phyloP scores from a whole-genome alignment of 64 coral and sea anemone species.

The Acropora yongei region DNA sequence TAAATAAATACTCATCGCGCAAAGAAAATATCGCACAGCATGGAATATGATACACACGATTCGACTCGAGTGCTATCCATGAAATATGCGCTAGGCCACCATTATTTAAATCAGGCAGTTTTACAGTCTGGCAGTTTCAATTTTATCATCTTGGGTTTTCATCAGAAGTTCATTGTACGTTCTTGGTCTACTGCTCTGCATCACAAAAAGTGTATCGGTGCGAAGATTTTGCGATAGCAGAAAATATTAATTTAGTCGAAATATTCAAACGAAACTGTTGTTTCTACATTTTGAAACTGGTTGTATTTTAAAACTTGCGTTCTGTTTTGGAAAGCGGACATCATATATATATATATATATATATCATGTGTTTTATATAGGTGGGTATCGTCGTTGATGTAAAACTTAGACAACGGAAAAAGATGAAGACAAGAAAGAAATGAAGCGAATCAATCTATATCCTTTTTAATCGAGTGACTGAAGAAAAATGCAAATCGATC shows the following conservation, averaged over 20 bases:
- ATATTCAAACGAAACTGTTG: neutral
- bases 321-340: neutral
- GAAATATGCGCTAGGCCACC: constrained; percentile 26
- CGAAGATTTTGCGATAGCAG: neutral
- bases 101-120: constrained; percentile 47
- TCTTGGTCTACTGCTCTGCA: neutral
- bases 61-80: neutral
- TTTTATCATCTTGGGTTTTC: constrained; percentile 39
- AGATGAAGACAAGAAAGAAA: neutral
- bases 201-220: constrained; percentile 29
- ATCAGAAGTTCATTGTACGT: constrained; percentile 18
- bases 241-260: neutral
- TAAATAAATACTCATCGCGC: neutral
- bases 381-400: neutral
- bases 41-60: neutral
- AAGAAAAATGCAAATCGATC: neutral
- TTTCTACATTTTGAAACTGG: neutral
- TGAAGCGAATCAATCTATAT: neutral
- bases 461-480: neutral
- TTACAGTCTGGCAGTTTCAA: constrained; percentile 26
- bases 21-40: constrained; percentile 15
- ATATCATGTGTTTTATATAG: neutral
- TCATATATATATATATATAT: neutral
- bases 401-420: neutral
- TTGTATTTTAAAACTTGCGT: neutral